Evolutionary conservation across 2,888 invertebrate species (phyloP), one percentile per base, ranked within the genome.

Genomic region (Tortricodes alternella): DNA sequence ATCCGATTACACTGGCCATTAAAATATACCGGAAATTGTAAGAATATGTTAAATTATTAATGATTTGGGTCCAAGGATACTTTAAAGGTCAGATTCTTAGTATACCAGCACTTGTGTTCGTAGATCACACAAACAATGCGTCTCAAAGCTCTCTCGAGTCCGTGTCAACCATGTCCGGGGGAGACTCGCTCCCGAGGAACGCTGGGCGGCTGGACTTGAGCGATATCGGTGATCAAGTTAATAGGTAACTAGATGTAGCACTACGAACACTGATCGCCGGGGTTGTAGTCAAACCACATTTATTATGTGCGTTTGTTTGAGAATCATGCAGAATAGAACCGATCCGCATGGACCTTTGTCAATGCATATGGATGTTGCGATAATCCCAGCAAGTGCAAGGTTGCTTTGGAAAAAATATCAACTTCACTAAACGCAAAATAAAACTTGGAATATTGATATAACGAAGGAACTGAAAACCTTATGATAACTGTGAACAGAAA

Each of bases 141-240:
- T 96, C 95, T 48, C 95, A 95, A 66, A 92, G 94, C 65, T 95
- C 96, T 62, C 91, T 96, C 44, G 96, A 96, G 74, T 96, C 96
- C 0, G 94, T 93, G 21, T 95, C 95, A 0, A 93, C 93, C 6
- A 91, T 94, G 88, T 95, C 95, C 2, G 93, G 93, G 32, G 93
- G 89, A 0, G 91, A 91, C 58, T 89, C 89, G 2, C 74, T 90
- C 18, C 90, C 90, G 1, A 76, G 89, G 61, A 89, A 89, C 63
- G 62, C 71, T 34, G 80, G 83, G 9, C 74, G 83, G 32, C 66
- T 89, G 60, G 85, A 91, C 64, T 72, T 89, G 65, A 86, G 80
- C 60, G 91, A 91, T 69, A 84, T 89, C 39, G 87, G 89, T 39
- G 91, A 91, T 66, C 88, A 91, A 65, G 91, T 91, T 41, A 91